Evolutionary conservation across 2,113 vertebrate species (phyloP).

Genomic region (Pachypanchax playfairii): DNA sequence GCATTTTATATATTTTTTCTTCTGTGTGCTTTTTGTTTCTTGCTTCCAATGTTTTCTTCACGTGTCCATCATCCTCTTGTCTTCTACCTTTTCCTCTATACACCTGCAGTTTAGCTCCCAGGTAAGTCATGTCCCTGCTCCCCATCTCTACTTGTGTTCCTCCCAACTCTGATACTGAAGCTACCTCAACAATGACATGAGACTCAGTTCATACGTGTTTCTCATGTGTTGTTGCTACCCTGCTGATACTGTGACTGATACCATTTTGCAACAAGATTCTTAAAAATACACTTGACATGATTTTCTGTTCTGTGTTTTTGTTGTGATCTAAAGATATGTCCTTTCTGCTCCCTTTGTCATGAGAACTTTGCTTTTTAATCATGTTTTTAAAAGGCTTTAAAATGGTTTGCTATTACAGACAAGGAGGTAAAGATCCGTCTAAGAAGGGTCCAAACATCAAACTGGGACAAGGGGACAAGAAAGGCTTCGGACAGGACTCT

Average conservation of each 20-base stretch:
- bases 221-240: conserved; percentile 29
- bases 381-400: neutral
- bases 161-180: conserved; percentile 29
- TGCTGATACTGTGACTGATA: conserved; percentile 23
- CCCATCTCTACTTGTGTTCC: neutral
- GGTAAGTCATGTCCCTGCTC: conserved; percentile 75
- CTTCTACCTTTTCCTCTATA: conserved; percentile 68
- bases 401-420: conserved; percentile 65
- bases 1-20: conserved; percentile 44
- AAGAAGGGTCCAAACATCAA: conserved; percentile 95
- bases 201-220: conserved; percentile 27
- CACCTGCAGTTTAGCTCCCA: conserved; percentile 91
- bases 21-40: conserved; percentile 56
- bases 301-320: neutral
- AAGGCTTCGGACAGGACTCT: conserved; percentile 82
- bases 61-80: conserved; percentile 43
- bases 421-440: conserved; percentile 85
- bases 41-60: conserved; percentile 55
- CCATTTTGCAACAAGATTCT: conserved; percentile 27
- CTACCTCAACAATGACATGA: conserved; percentile 38
- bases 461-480: conserved; percentile 93
- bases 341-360: too few relatives aligned
- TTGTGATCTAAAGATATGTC: conserved; percentile 16
- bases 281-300: conserved; percentile 35
- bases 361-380: too few relatives aligned